Evolutionary conservation across 2,113 vertebrate genomes (phyloP).

Genomic region (Nycticorax nycticorax): DNA sequence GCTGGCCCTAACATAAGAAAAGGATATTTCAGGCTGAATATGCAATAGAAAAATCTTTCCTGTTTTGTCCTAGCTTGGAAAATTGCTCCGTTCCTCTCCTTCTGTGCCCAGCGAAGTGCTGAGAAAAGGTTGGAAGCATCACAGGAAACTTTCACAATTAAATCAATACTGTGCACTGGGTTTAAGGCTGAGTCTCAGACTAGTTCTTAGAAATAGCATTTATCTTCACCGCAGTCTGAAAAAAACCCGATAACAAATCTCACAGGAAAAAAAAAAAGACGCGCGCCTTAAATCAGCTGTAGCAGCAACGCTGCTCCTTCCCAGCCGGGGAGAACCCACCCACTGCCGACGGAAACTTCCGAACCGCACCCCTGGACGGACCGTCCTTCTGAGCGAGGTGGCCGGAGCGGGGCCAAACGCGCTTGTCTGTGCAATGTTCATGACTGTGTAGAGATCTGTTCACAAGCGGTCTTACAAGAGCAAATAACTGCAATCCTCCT

Average conservation of each 20-base stretch:
- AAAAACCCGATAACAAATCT: neutral
- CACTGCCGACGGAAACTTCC: neutral
- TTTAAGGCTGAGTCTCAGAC: neutral
- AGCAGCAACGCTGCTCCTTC: neutral
- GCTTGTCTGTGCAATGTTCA: neutral
- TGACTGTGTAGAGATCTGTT: neutral
- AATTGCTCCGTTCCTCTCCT: neutral
- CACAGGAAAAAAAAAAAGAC: neutral
- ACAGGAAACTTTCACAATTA: neutral
- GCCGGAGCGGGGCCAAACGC: neutral
- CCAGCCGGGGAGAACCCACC: neutral
- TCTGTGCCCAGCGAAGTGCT: neutral
- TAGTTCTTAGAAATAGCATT: neutral
- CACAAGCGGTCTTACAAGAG: neutral
- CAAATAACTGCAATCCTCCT: neutral
- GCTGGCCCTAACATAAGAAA: neutral
- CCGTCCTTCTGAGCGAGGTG: accelerated
- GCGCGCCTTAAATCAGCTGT: neutral
- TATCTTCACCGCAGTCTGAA: neutral
- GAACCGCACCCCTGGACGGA: accelerated
- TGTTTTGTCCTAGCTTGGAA: neutral
- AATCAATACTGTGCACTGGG: neutral
- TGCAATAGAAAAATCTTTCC: neutral
- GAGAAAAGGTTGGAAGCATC: neutral
- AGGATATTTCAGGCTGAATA: neutral